phyloP scores from a whole-genome alignment of 2,797 vertebrate genomes.

The Sebastes minor region DNA sequence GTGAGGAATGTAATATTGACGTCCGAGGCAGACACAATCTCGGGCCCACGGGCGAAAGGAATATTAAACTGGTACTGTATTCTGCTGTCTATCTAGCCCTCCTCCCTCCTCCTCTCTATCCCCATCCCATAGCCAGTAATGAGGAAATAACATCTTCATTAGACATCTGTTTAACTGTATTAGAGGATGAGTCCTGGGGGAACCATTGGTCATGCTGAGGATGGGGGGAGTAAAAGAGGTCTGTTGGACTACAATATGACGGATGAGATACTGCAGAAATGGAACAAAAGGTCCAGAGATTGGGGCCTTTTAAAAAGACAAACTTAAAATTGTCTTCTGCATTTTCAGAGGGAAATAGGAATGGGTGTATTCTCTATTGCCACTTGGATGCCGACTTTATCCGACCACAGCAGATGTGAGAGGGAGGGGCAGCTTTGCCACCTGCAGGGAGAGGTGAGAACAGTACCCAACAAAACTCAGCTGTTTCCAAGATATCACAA shows the following conservation, averaged over 20 bases:
- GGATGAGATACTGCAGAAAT: conserved; percentile 57
- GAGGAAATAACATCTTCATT: conserved; percentile 89
- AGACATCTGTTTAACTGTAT: conserved; percentile 88
- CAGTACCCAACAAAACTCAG: conserved; percentile 46
- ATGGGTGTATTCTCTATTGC: conserved; percentile 12
- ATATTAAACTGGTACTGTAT: conserved; percentile 85
- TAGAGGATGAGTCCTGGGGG: conserved; percentile 83
- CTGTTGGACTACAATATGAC: conserved; percentile 75
- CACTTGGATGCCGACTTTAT: conserved; percentile 60
- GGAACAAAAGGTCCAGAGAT: conserved; percentile 62
- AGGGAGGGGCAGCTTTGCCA: conserved; percentile 45
- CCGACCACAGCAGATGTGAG: conserved; percentile 68
- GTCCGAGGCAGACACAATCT: conserved; percentile 87
- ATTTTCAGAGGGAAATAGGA: conserved; percentile 23
- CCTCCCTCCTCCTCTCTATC: conserved; percentile 68
- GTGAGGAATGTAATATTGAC: conserved; percentile 86
- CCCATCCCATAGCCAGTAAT: conserved; percentile 83
- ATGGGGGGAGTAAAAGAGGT: conserved; percentile 62
- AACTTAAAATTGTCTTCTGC: conserved; percentile 48
- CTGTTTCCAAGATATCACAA: conserved; percentile 21
- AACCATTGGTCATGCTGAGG: conserved; percentile 84
- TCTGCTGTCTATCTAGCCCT: conserved; percentile 77
- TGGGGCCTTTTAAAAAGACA: conserved; percentile 53
- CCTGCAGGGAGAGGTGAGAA: conserved; percentile 59
- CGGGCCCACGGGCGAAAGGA: conserved; percentile 82